These are phyloP conservation scores for Temnothorax unifasciatus DNA, from an alignment of 2,888 invertebrate genomes.

Conservation along the genomic window DNA sequence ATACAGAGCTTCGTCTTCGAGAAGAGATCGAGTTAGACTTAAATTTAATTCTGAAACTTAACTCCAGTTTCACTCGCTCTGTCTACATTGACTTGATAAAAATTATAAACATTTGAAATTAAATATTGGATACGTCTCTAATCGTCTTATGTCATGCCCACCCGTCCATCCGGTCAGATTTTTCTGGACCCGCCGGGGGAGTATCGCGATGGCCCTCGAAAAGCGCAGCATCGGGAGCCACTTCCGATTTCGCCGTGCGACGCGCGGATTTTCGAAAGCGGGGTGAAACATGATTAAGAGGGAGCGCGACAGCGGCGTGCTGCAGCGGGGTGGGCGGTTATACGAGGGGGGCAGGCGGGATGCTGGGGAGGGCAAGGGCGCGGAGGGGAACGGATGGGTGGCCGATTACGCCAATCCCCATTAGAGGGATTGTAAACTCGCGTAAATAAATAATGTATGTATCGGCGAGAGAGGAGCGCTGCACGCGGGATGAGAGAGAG, in stretches of 20 bases:
- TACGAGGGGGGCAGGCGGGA: conserved; percentile 51
- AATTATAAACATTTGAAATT: background rate
- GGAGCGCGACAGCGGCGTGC: conserved; percentile 66
- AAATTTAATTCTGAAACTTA: no score
- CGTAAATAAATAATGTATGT: conserved; percentile 85
- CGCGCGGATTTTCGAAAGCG: conserved; percentile 71
- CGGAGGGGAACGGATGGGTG: conserved; percentile 63
- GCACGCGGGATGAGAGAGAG: background rate
- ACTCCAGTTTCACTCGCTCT: no score
- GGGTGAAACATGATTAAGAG: conserved; percentile 75
- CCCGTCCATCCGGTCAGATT: conserved; percentile 30
- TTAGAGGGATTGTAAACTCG: conserved; percentile 86
- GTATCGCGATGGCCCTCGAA: conserved; percentile 21
- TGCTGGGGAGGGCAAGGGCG: conserved; percentile 43
- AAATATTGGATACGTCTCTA: conserved; percentile 2
- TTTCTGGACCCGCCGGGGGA: background rate
- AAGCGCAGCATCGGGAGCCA: conserved; percentile 41
- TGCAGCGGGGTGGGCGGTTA: conserved; percentile 58
- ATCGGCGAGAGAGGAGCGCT: conserved; percentile 74
- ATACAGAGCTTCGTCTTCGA: no score
- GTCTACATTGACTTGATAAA: no score
- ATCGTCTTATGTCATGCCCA: conserved; percentile 23
- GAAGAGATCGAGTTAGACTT: no score
- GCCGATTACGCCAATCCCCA: conserved; percentile 84
- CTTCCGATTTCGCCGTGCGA: conserved; percentile 62